phyloP scores from a whole-genome alignment of 92 coral and sea anemone genomes.

The Siderastrea siderea region DNA sequence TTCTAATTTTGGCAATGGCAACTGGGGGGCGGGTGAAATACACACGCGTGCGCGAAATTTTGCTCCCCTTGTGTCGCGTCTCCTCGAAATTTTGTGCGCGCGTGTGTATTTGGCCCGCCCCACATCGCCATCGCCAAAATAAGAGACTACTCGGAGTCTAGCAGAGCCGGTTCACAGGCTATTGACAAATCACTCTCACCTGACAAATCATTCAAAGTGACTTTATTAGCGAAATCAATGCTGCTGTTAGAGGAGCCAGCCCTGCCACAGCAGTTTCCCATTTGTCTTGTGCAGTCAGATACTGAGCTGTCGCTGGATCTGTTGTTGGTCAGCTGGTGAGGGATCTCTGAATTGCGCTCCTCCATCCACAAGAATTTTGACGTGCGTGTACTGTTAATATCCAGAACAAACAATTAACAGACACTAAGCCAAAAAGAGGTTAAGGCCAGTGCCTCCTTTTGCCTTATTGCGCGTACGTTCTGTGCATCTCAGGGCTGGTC shows the following conservation, averaged over 20 bases:
- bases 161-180: not conserved
- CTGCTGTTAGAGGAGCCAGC: slow-evolving; percentile 72
- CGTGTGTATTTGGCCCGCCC: too few relatives aligned
- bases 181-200: slow-evolving; percentile 38
- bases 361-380: slow-evolving; percentile 89
- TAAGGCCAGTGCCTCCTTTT: too few relatives aligned
- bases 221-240: slow-evolving; percentile 83
- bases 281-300: slow-evolving; percentile 69
- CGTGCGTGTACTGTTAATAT: slow-evolving; percentile 59
- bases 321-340: slow-evolving; percentile 75
- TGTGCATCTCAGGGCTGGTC: too few relatives aligned
- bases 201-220: slow-evolving; percentile 74
- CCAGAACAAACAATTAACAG: not conserved
- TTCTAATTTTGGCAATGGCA: too few relatives aligned
- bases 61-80: too few relatives aligned
- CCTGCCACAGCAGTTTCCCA: slow-evolving; percentile 83
- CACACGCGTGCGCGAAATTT: too few relatives aligned
- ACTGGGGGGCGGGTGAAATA: too few relatives aligned
- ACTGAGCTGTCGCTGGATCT: slow-evolving; percentile 81
- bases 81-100: too few relatives aligned
- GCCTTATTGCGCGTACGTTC: too few relatives aligned
- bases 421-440: not conserved
- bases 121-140: too few relatives aligned
- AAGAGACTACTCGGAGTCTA: too few relatives aligned
- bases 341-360: slow-evolving; percentile 66